Percentiles rank a stretch among this genome's conserved stretches.
phyloP scores from a whole-genome alignment of 2,888 invertebrate genomes.

The Oxyscelio sp. region DNA sequence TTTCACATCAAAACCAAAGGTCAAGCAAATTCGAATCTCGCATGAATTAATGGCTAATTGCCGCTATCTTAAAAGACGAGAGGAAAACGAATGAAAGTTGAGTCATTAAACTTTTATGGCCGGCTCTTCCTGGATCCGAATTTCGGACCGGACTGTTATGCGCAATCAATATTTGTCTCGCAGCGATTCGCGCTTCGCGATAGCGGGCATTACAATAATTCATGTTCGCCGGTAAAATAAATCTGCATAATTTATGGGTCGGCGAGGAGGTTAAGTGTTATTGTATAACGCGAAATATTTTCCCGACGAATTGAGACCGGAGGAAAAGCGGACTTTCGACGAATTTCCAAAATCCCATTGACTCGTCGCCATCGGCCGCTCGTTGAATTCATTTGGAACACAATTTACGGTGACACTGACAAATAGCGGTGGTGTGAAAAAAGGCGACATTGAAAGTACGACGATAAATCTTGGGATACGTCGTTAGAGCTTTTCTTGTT shows the following conservation, averaged over 20 bases:
- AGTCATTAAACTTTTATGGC: slow-evolving; percentile 35
- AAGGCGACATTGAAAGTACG: slow-evolving; percentile 26
- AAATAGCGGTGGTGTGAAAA: slow-evolving; percentile 4
- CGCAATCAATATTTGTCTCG: slow-evolving; percentile 1
- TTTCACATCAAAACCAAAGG: slow-evolving; percentile 15
- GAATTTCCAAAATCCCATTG: slow-evolving; percentile 20
- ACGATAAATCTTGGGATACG: slow-evolving; percentile 15
- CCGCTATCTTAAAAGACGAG: slow-evolving; percentile 1
- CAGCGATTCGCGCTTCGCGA: background rate
- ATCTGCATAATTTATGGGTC: too few relatives aligned
- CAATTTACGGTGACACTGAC: slow-evolving; percentile 30
- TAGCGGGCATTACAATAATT: background rate
- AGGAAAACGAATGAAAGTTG: slow-evolving; percentile 49
- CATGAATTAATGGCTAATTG: slow-evolving; percentile 31
- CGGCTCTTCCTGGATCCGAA: background rate
- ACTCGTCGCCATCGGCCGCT: background rate
- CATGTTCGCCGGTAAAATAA: background rate
- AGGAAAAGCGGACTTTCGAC: background rate
- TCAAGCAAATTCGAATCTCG: slow-evolving; percentile 7
- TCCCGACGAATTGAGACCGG: too few relatives aligned
- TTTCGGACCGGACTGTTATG: background rate
- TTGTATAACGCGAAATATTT: too few relatives aligned
- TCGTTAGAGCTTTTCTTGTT: slow-evolving; percentile 25
- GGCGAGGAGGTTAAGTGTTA: too few relatives aligned
- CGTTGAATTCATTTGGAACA: slow-evolving; percentile 1